These are phyloP conservation scores for Oryzias dopingdopingensis DNA, from an alignment of 2,797 vertebrate species.

Conservation along the genomic window DNA sequence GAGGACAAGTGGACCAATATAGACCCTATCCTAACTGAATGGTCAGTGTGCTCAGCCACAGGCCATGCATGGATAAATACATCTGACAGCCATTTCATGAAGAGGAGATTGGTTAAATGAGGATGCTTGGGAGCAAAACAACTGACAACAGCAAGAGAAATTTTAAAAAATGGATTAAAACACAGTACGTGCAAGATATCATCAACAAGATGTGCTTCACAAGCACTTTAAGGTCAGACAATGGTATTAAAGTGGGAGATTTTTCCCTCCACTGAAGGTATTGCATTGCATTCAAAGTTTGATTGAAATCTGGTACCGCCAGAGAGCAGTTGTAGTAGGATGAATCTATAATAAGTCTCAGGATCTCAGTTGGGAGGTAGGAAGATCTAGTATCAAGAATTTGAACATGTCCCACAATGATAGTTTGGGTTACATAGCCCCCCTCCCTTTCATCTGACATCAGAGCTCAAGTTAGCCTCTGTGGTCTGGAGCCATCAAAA, in stretches of 20 bases:
- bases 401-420: constrained; percentile 63
- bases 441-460: constrained; percentile 70
- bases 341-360: constrained; percentile 67
- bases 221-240: constrained; percentile 45
- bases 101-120: constrained; percentile 46
- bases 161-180: constrained; percentile 4
- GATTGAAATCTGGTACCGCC: constrained; percentile 54
- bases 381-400: constrained; percentile 62
- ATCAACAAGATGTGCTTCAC: constrained; percentile 12
- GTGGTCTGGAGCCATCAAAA: constrained; percentile 65
- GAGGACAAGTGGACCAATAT: constrained; percentile 37
- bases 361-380: constrained; percentile 42
- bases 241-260: constrained; percentile 37
- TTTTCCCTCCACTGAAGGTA: constrained; percentile 28
- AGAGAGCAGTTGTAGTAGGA: constrained; percentile 44
- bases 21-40: constrained; percentile 35
- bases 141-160: constrained; percentile 24
- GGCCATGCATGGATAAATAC: constrained; percentile 39
- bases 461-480: constrained; percentile 64
- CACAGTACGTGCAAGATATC: constrained; percentile 9
- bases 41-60: constrained; percentile 51
- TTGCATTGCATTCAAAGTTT: constrained; percentile 53
- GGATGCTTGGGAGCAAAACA: constrained; percentile 29
- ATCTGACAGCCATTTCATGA: constrained; percentile 47
- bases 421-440: constrained; percentile 70